Evolutionary conservation across 2,888 invertebrate genomes (phyloP).

Genomic region (Nomada hirtipes): DNA sequence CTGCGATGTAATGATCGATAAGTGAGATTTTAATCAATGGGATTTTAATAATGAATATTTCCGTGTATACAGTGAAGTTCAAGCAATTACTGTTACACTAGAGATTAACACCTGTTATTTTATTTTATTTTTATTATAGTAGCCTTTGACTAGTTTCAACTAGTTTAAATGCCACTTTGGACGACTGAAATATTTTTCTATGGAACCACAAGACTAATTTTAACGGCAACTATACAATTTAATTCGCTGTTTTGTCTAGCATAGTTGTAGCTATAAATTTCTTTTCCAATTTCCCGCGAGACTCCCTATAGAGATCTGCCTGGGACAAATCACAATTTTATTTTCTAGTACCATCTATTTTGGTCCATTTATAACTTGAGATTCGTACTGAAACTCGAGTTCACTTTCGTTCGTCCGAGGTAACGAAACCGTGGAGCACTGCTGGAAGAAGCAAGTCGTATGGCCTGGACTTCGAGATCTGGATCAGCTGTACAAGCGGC

Average conservation of each 20-base stretch:
- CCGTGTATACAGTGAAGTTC: no score
- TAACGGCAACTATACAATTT: no score
- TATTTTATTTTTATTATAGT: no score
- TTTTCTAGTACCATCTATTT: background rate
- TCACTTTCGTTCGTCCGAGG: constrained; percentile 37
- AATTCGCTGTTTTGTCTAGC: no score
- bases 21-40: background rate
- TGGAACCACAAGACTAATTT: no score
- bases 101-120: no score
- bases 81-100: no score
- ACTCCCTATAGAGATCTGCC: background rate
- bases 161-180: no score
- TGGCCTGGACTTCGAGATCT: constrained; percentile 29
- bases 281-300: background rate
- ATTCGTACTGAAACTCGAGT: constrained; percentile 16
- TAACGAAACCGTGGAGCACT: constrained; percentile 9
- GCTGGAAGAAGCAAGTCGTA: constrained; percentile 22
- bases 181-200: no score
- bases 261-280: no score
- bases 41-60: no score
- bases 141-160: no score
- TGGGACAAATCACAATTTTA: constrained; percentile 6
- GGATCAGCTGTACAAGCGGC: constrained; percentile 36
- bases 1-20: background rate
- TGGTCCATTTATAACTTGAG: constrained; percentile 30